Evolutionary conservation across 1,140 invertebrate species (phyloP).

Genomic region (Pachypsylla venusta): DNA sequence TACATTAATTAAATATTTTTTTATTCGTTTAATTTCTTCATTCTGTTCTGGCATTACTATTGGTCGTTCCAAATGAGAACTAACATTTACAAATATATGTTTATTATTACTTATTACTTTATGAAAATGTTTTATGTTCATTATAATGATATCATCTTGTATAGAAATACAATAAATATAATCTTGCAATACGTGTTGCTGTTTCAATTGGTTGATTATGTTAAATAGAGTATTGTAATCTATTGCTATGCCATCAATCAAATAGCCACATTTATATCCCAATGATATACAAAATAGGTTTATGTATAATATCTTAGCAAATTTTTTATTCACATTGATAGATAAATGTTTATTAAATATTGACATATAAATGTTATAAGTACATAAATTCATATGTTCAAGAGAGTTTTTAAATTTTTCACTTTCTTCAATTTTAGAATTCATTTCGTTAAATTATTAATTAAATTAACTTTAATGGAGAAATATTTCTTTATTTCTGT

Average conservation of each 20-base stretch:
- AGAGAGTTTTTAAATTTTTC: no score
- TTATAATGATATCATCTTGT: constrained; percentile 17
- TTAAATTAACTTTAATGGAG: no score
- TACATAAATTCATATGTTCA: no score
- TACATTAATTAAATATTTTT: constrained; percentile 1
- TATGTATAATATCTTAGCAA: constrained; percentile 12
- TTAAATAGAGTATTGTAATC: background rate
- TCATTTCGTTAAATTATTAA: no score
- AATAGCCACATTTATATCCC: constrained; percentile 21
- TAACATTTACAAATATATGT: constrained; percentile 15
- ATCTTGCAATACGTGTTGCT: constrained; percentile 5
- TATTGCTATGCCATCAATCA: constrained; percentile 21
- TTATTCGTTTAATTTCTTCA: constrained; percentile 6
- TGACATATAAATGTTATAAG: no score
- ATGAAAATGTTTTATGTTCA: background rate
- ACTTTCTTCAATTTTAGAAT: no score
- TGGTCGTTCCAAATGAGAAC: constrained; percentile 8
- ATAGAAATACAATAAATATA: constrained; percentile 13
- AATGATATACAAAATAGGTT: constrained; percentile 18
- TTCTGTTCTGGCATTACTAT: background rate
- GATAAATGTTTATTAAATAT: constrained; percentile 13
- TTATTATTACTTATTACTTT: constrained; percentile 9
- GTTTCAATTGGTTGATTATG: constrained; percentile 13
- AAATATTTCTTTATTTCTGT: no score
- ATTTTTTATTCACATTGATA: constrained; percentile 9